Evolutionary conservation across 2,797 vertebrate genomes (phyloP).

Genomic region (Avahi laniger): DNA sequence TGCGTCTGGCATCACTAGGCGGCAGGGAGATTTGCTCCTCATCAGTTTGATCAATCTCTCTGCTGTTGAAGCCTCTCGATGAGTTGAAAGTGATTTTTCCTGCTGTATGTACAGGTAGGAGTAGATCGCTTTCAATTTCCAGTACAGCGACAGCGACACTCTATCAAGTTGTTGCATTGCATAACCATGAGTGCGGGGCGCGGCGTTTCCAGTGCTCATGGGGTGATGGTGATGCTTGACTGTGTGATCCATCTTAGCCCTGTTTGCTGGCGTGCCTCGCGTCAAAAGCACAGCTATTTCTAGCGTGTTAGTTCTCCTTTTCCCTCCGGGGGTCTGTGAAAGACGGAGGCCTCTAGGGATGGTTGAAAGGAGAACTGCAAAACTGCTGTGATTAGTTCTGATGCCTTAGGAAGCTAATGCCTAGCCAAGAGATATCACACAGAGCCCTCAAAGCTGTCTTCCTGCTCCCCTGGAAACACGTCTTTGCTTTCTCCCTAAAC

Average conservation of each 20-base stretch:
- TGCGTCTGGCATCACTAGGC: conserved; percentile 38
- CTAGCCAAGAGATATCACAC: background rate
- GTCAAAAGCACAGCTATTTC: background rate
- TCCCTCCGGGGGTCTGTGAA: background rate
- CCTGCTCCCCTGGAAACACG: background rate
- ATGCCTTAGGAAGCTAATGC: background rate
- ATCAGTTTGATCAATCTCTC: conserved; percentile 81
- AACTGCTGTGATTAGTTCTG: conserved; percentile 13
- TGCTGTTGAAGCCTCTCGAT: conserved; percentile 79
- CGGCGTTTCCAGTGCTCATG: background rate
- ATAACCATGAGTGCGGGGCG: conserved; percentile 62
- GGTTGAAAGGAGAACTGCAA: conserved; percentile 38
- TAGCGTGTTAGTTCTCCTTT: background rate
- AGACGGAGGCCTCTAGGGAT: background rate
- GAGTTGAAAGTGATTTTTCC: conserved; percentile 83
- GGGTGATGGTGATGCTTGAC: background rate
- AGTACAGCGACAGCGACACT: conserved; percentile 68
- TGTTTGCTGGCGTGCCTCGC: background rate
- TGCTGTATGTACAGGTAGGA: conserved; percentile 70
- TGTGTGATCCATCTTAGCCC: conserved; percentile 30
- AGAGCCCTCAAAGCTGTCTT: background rate
- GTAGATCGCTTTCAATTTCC: conserved; percentile 82
- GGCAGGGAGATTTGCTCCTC: conserved; percentile 73
- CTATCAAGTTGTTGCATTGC: conserved; percentile 70
- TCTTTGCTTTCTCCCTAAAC: background rate